A percentile compares a stretch with the other conserved stretches of the same genome.
Conservation (phyloP, 2,113 vertebrate species). For the Eubucco bourcierii region DNA sequence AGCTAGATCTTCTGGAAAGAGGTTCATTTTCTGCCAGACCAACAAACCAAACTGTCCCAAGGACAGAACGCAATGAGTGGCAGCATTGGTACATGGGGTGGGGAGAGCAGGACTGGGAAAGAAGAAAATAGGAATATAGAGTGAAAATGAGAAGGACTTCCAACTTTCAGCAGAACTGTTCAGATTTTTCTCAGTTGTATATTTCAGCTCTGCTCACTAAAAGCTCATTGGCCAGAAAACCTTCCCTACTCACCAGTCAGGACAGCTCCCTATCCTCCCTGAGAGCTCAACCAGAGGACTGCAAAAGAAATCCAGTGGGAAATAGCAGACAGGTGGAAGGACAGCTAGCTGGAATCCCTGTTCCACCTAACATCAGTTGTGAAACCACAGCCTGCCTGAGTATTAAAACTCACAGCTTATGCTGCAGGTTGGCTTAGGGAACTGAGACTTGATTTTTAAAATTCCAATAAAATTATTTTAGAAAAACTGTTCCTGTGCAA, state of each 20-base stretch:
- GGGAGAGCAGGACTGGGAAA: not conserved
- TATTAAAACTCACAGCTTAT: not conserved
- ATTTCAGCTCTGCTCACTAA: not conserved
- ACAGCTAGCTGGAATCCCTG: not conserved
- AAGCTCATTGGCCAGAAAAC: not conserved
- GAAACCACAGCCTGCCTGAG: not conserved
- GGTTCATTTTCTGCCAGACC: not conserved
- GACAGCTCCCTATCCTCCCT: accelerated
- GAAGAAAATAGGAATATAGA: not conserved
- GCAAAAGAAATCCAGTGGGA: not conserved
- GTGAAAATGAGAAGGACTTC: not conserved
- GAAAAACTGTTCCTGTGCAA: not conserved
- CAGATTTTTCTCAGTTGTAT: not conserved
- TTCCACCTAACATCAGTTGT: not conserved
- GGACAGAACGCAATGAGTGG: not conserved
- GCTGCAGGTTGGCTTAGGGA: not conserved
- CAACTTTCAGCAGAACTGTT: not conserved
- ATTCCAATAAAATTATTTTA: not conserved
- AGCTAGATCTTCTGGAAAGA: not conserved
- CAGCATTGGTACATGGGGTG: not conserved
- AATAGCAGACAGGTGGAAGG: accelerated
- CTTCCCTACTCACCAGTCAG: not conserved
- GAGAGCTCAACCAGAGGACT: accelerated
- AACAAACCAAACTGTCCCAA: not conserved
- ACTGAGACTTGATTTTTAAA: not conserved